Percentiles rank a stretch among this genome's conserved stretches.
Evolutionary conservation across 2,888 invertebrate species (phyloP).

Genomic region (Pycnomerus fuliginosus): DNA sequence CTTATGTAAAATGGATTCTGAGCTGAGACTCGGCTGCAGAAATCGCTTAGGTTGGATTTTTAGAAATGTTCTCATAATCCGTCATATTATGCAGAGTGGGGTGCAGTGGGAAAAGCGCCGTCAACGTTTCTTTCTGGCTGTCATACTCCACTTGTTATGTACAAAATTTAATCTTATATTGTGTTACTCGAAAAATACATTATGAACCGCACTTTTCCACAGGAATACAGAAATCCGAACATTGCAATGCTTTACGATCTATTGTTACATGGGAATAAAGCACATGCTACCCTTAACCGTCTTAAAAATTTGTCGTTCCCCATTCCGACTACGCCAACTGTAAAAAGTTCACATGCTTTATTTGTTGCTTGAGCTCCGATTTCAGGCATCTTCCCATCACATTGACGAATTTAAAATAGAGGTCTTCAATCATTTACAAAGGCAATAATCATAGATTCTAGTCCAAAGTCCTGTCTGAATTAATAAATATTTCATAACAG

Average conservation of each 20-base stretch:
- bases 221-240: conserved; percentile 13
- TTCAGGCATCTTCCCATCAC: too few relatives aligned
- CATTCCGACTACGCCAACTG: too few relatives aligned
- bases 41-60: conserved; percentile 44
- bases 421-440: too few relatives aligned
- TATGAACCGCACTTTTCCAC: conserved; percentile 20
- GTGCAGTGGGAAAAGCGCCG: conserved; percentile 14
- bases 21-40: conserved; percentile 11
- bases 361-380: too few relatives aligned
- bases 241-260: conserved; percentile 24
- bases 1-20: conserved; percentile 44
- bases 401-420: too few relatives aligned
- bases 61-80: conserved; percentile 46
- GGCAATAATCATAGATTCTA: too few relatives aligned
- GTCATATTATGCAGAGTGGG: conserved; percentile 44
- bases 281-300: conserved; percentile 23
- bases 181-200: conserved; percentile 28
- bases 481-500: too few relatives aligned
- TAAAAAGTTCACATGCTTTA: too few relatives aligned
- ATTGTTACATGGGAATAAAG: conserved; percentile 27
- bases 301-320: conserved; percentile 23
- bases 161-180: conserved; percentile 27
- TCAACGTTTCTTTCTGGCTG: conserved; percentile 18
- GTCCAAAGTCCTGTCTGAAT: too few relatives aligned
- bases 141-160: conserved; percentile 24